Evolutionary conservation across 1,140 invertebrate genomes (phyloP).

Genomic region (Zophobas atratus): DNA sequence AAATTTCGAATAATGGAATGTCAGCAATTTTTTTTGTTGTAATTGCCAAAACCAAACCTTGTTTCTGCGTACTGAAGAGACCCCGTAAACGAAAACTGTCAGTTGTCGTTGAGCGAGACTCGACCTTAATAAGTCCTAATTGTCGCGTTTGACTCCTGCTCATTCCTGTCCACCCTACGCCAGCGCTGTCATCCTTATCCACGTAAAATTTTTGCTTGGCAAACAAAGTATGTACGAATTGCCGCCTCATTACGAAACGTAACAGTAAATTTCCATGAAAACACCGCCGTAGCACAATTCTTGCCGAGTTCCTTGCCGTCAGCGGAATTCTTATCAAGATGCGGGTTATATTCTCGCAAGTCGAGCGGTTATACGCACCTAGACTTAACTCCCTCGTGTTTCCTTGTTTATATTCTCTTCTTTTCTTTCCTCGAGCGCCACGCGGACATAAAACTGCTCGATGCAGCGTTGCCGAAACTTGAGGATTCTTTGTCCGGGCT

Average conservation of each 20-base stretch:
- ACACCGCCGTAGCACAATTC: constrained; percentile 31
- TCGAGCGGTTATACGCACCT: constrained; percentile 33
- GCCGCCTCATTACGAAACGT: constrained; percentile 16
- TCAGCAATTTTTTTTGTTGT: too few relatives aligned
- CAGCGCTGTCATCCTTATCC: not conserved
- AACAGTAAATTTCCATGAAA: constrained; percentile 31
- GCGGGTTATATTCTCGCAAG: constrained; percentile 28
- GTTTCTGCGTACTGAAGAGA: too few relatives aligned
- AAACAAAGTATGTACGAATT: constrained; percentile 23
- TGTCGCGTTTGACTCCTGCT: too few relatives aligned
- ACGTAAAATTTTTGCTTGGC: constrained; percentile 19
- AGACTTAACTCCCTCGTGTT: not conserved
- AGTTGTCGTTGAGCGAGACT: too few relatives aligned
- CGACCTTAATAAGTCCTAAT: too few relatives aligned
- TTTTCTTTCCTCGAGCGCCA: not conserved
- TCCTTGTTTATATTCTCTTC: constrained; percentile 7
- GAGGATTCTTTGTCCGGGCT: constrained; percentile 10
- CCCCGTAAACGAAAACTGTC: too few relatives aligned
- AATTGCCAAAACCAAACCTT: too few relatives aligned
- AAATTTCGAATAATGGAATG: too few relatives aligned
- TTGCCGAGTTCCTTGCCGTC: constrained; percentile 18
- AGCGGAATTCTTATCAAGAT: constrained; percentile 38
- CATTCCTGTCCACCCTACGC: too few relatives aligned
- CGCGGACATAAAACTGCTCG: not conserved
- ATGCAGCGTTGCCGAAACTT: constrained; percentile 12